Percentiles rank a stretch among this genome's conserved stretches.
These are phyloP conservation scores for Bradypus variegatus DNA, from an alignment of 2,797 vertebrate genomes.

Conservation along the genomic window DNA sequence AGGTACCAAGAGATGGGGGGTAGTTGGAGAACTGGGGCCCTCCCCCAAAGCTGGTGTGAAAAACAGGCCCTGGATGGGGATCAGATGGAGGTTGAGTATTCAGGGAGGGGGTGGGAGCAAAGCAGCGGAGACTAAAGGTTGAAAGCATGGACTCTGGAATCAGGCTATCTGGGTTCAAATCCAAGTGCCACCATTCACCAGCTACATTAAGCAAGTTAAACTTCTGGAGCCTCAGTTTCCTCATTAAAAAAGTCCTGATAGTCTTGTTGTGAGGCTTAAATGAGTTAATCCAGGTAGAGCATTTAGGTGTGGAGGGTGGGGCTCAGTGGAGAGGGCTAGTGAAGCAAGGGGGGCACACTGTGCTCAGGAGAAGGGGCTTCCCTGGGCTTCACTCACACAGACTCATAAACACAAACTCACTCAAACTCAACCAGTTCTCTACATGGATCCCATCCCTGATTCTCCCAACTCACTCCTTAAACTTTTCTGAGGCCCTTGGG, in stretches of 20 bases:
- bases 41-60: background rate
- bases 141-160: background rate
- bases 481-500: background rate
- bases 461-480: background rate
- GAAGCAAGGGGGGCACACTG: background rate
- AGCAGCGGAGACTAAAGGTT: background rate
- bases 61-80: background rate
- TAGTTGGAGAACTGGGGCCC: background rate
- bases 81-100: background rate
- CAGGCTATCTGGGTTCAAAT: background rate
- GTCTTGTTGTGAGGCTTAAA: background rate
- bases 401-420: background rate
- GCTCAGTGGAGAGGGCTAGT: background rate
- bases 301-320: background rate
- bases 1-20: background rate
- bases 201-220: background rate
- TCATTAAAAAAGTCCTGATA: background rate
- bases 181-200: background rate
- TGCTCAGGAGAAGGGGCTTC: background rate
- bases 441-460: background rate
- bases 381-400: background rate
- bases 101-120: background rate
- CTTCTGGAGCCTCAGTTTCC: background rate
- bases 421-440: background rate
- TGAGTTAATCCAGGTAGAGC: background rate